These are phyloP conservation scores for Leuctra nigra DNA, from an alignment of 2,888 invertebrate genomes.

Conservation along the genomic window DNA sequence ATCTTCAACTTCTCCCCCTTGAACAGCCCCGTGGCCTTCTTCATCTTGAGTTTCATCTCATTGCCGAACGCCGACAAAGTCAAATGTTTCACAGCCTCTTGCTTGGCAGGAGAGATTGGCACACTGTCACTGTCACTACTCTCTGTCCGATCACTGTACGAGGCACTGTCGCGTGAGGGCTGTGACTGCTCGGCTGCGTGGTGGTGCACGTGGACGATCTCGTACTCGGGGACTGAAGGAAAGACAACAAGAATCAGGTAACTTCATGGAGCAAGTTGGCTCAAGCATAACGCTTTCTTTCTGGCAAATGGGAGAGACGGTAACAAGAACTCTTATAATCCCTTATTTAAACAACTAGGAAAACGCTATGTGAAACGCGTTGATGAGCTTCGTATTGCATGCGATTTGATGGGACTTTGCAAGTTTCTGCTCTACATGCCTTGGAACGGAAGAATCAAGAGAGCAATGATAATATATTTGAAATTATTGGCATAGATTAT, in stretches of 20 bases:
- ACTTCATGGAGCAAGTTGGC: slow-evolving; percentile 77
- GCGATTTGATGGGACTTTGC: no score
- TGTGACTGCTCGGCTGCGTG: slow-evolving; percentile 35
- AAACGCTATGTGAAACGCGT: no score
- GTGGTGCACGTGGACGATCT: slow-evolving; percentile 69
- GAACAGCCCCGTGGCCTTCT: slow-evolving; percentile 69
- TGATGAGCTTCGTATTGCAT: no score
- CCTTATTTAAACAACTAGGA: no score
- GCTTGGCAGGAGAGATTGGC: slow-evolving; percentile 49
- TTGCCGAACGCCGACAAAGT: slow-evolving; percentile 76
- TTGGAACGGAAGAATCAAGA: no score
- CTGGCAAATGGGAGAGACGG: no score
- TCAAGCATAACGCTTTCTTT: slow-evolving; percentile 74
- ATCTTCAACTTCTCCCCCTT: slow-evolving; percentile 70
- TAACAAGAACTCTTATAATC: no score
- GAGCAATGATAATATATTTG: no score
- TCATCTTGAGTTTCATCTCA: slow-evolving; percentile 64
- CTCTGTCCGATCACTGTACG: slow-evolving; percentile 32
- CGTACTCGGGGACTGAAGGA: slow-evolving; percentile 70
- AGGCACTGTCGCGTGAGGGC: slow-evolving; percentile 25
- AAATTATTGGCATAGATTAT: no score
- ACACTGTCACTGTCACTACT: slow-evolving; percentile 36
- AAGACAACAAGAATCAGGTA: slow-evolving; percentile 56
- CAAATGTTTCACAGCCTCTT: slow-evolving; percentile 35
- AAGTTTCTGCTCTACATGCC: no score